phyloP scores from a whole-genome alignment of 2,113 vertebrate genomes.

The Ciconia boyciana region DNA sequence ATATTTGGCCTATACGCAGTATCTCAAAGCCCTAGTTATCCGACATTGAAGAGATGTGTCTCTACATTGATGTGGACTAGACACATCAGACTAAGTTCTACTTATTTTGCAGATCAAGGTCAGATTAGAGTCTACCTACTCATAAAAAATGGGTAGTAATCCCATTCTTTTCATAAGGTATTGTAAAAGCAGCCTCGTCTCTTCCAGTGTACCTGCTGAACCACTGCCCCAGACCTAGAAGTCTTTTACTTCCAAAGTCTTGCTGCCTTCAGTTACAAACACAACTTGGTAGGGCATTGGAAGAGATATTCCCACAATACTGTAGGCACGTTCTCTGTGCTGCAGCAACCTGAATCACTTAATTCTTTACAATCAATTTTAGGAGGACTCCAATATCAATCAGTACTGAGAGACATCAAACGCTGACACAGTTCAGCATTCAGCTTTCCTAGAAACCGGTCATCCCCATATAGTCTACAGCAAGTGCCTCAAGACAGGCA shows the following conservation, averaged over 20 bases:
- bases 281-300: not conserved
- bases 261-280: not conserved
- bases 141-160: not conserved
- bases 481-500: not conserved
- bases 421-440: rapidly evolving
- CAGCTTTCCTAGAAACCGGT: not conserved
- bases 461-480: not conserved
- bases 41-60: not conserved
- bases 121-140: not conserved
- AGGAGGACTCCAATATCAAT: not conserved
- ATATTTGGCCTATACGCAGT: not conserved
- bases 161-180: not conserved
- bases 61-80: not conserved
- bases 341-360: not conserved
- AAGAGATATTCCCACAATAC: not conserved
- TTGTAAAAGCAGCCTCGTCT: not conserved
- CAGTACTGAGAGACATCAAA: not conserved
- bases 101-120: not conserved
- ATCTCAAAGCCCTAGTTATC: not conserved
- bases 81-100: not conserved
- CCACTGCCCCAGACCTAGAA: not conserved
- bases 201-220: not conserved
- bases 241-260: not conserved
- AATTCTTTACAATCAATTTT: not conserved
- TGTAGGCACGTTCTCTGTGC: not conserved